phyloP scores from a whole-genome alignment of 2,113 vertebrate genomes.

The Balaeniceps rex region DNA sequence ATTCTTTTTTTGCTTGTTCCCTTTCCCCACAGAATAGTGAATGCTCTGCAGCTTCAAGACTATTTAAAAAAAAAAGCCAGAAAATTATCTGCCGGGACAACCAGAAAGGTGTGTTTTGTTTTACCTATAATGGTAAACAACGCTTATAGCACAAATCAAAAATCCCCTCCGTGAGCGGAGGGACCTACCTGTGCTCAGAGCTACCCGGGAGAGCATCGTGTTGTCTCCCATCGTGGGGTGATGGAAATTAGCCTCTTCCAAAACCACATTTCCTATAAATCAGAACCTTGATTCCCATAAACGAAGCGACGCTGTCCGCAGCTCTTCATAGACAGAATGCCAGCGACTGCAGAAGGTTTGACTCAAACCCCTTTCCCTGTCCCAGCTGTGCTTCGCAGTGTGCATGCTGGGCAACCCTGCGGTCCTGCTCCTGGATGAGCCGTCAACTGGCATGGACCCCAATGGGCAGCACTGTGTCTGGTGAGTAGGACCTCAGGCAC shows the following conservation, averaged over 20 bases:
- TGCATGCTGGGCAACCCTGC: conserved; percentile 84
- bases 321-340: too few species aligned
- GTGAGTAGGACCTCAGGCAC: conserved; percentile 62
- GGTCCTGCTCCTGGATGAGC: conserved; percentile 86
- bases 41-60: conserved; percentile 34
- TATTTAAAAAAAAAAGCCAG: conserved; percentile 4
- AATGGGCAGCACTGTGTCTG: conserved; percentile 85
- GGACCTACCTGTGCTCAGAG: background rate
- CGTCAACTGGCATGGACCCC: conserved; percentile 86
- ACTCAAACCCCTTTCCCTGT: background rate
- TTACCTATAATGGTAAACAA: background rate
- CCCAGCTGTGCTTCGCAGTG: conserved; percentile 83
- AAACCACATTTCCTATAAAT: background rate
- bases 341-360: background rate
- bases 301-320: rapidly evolving
- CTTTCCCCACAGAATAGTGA: background rate
- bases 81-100: conserved; percentile 48
- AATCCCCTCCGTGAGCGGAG: rapidly evolving
- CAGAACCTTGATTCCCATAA: background rate
- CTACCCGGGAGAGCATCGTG: rapidly evolving
- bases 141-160: background rate
- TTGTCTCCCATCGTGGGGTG: background rate
- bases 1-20: background rate
- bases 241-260: background rate
- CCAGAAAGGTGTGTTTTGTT: conserved; percentile 48